Evolutionary conservation across 1,140 invertebrate species (phyloP), one percentile per base, ranked within the genome.

Genomic region (Trichomalopsis sarcophagae): DNA sequence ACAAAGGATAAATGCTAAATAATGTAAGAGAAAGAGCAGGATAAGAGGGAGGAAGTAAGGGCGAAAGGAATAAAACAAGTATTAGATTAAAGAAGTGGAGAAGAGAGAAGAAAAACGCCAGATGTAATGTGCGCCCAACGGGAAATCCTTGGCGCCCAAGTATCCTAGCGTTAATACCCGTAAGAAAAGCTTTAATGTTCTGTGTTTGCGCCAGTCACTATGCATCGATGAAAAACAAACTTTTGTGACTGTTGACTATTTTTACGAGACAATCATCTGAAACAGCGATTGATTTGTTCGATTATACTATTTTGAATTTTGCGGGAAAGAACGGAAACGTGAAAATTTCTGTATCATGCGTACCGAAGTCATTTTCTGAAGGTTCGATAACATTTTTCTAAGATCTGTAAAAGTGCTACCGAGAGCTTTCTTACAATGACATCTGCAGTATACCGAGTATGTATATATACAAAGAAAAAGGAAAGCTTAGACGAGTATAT

Each of bases 81-180:
- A 44, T 27, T 71, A 71, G 55, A 62, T 62, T 62, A 62, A 77
- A 71, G 77, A 55, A 17, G 77, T 23, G 73, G 44, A 23, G 11
- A 21, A 14, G 4, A 66, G 75, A 21, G n/a, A 40, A 66, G 62
- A 0, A 1, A 76, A 76, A 27, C 9, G 23, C 7, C 7, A n/a
- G 17, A 6, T 84, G n/a, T 68, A 79, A 27, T 33, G 21, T 33
- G 62, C 88, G 89, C 87, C 88, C 83, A 86, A 89, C 55, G 55
- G 21, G 55, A 62, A 14, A 21, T 62, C 55, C 55, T 62, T 62
- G 17, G 55, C 21, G 21, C 55, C 21, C 21, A 62, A 62, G 55
- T 62, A 21, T n/a, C 1, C 17, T 14, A 6, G 10, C 14, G 10
- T 50, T 50, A 4, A 17, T 50, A 50, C 47, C 14, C 14, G 47